These are phyloP conservation scores for Biston stratarius DNA, from an alignment of 2,888 invertebrate genomes.

Conservation along the genomic window DNA sequence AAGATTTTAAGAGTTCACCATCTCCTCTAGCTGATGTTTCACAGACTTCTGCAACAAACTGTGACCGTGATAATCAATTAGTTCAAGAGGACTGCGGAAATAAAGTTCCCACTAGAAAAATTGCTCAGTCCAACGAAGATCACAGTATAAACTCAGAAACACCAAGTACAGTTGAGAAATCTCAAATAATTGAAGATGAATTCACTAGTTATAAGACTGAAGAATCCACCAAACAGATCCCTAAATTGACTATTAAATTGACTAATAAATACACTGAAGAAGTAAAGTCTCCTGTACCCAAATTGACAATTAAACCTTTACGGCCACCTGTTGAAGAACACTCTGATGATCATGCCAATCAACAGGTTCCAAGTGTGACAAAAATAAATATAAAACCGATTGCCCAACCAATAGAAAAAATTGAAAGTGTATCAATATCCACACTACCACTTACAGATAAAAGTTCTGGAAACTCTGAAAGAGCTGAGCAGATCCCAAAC, in stretches of 20 bases:
- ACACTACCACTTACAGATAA: slow-evolving; percentile 2
- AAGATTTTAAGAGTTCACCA: slow-evolving; percentile 14
- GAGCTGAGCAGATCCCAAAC: slow-evolving; percentile 59
- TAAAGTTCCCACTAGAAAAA: slow-evolving; percentile 66
- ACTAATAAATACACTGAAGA: slow-evolving; percentile 72
- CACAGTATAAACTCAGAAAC: slow-evolving; percentile 34
- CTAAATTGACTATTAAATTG: slow-evolving; percentile 83
- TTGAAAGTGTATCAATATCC: slow-evolving; percentile 45
- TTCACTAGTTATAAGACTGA: slow-evolving; percentile 38
- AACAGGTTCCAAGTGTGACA: slow-evolving; percentile 64
- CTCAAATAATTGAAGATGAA: slow-evolving; percentile 50
- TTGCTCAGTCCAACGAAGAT: slow-evolving; percentile 51
- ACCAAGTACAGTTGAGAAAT: slow-evolving; percentile 51
- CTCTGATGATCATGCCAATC: slow-evolving; percentile 40
- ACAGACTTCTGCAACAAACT: slow-evolving; percentile 22
- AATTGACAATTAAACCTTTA: slow-evolving; percentile 75
- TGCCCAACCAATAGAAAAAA: slow-evolving; percentile 61
- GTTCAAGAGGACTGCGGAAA: slow-evolving; percentile 42
- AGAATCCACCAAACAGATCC: slow-evolving; percentile 71
- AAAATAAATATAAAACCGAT: slow-evolving; percentile 80
- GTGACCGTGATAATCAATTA: slow-evolving; percentile 28
- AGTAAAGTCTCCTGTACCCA: slow-evolving; percentile 73
- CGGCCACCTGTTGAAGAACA: slow-evolving; percentile 58
- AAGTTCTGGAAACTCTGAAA: slow-evolving; percentile 39
- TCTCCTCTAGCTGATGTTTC: slow-evolving; percentile 7